Conservation (phyloP, 2,797 vertebrate genomes). For the Champsocephalus esox region DNA sequence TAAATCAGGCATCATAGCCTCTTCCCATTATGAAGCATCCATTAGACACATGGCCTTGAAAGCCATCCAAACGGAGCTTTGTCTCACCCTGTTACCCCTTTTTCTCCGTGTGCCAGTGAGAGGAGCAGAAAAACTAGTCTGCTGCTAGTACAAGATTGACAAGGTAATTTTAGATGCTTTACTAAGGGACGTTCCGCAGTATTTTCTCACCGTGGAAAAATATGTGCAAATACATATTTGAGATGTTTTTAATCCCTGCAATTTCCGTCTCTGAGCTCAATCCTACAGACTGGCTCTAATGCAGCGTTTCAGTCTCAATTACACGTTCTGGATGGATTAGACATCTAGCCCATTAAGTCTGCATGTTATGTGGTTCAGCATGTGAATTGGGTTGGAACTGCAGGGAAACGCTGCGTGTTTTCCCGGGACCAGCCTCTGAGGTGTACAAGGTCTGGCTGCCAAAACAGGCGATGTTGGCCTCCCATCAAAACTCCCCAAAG, state of each 20-base stretch:
- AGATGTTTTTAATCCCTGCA: slow-evolving; percentile 76
- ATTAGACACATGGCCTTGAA: slow-evolving; percentile 74
- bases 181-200: slow-evolving; percentile 50
- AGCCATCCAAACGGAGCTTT: slow-evolving; percentile 69
- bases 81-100: slow-evolving; percentile 70
- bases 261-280: slow-evolving; percentile 71
- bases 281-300: slow-evolving; percentile 68
- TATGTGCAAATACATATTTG: slow-evolving; percentile 56
- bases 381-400: slow-evolving; percentile 66
- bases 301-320: slow-evolving; percentile 75
- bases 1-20: slow-evolving; percentile 72
- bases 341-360: slow-evolving; percentile 66
- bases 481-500: slow-evolving; percentile 65
- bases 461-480: slow-evolving; percentile 66
- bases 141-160: slow-evolving; percentile 68
- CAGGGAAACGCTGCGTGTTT: slow-evolving; percentile 46
- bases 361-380: slow-evolving; percentile 58
- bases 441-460: slow-evolving; percentile 52
- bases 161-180: slow-evolving; percentile 76
- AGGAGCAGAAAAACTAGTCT: slow-evolving; percentile 53
- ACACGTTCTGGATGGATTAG: slow-evolving; percentile 77
- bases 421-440: slow-evolving; percentile 49
- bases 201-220: slow-evolving; percentile 57
- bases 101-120: slow-evolving; percentile 60
- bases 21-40: slow-evolving; percentile 79